Evolutionary conservation across 2,888 invertebrate species (phyloP), one percentile per base, ranked within the genome.

Genomic region (Eupithecia insigniata): DNA sequence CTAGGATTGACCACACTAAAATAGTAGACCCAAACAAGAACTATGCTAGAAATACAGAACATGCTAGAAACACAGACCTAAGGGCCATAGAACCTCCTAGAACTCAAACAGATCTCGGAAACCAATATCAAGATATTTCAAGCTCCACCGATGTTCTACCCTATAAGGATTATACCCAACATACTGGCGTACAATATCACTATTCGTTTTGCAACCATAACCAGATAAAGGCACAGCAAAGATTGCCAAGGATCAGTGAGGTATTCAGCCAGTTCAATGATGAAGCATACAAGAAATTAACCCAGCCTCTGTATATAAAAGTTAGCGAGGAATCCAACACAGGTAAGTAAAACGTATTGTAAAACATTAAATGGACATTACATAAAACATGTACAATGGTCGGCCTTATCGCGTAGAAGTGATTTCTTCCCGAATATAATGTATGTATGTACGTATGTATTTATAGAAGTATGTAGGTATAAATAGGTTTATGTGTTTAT

Each of bases 161-260:
- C 1, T 72, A 70, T 66, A 60, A 51, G 1, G 65, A 66, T 30
- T 68, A 67, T 22, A 28, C 67, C n/a, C 76, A 71, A 7, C 70
- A 60, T 55, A 68, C 75, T 10, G 22, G 22, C 8, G 12, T 0
- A 73, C 64, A 46, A 22, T 72, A 12, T 69, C 46, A 77, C 0
- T 81, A 76, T 14, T 76, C 83, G 0, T 82, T 83, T 10, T 88
- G 89, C 67, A 88, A 85, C 72, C 89, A 89, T 61, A 89, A 90
- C 76, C 87, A 88, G 71, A 87, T 88, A 1, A 79, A 86, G 5
- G 81, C 83, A 0, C 88, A 89, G 43, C 83, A 87, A 51, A 7
- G 14, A 3, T 72, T 92, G 70, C 92, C 92, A 0, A 85, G 78
- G 2, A 91, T 92, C 16, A 79, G 76, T 61, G 88, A 89, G 14